Conservation (phyloP, 2,888 invertebrate species). For the Campaea margaritaria region DNA sequence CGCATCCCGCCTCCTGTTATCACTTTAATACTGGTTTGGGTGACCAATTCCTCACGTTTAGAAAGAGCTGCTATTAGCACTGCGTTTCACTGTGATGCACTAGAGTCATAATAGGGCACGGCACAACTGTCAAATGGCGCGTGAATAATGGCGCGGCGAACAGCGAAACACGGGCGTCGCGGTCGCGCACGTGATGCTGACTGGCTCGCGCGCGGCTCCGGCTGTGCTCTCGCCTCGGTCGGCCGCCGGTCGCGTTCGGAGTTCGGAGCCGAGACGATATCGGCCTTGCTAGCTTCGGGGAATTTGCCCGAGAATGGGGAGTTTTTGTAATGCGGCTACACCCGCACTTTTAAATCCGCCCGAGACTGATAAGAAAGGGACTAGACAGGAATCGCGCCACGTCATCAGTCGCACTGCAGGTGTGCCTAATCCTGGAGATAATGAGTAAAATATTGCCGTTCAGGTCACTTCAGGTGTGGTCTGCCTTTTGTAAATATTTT, state of each 20-base stretch:
- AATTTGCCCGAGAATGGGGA: constrained; percentile 59
- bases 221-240: constrained; percentile 39
- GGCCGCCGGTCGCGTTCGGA: constrained; percentile 60
- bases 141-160: constrained; percentile 66
- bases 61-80: constrained; percentile 64
- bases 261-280: constrained; percentile 56
- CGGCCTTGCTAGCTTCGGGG: constrained; percentile 61
- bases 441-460: constrained; percentile 1
- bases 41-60: constrained; percentile 60
- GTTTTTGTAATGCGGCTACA: constrained; percentile 36
- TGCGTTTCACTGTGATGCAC: constrained; percentile 71
- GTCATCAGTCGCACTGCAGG: constrained; percentile 30
- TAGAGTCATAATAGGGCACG: constrained; percentile 74
- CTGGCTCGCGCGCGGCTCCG: constrained; percentile 67
- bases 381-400: constrained; percentile 20
- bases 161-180: constrained; percentile 65
- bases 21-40: constrained; percentile 55
- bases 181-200: constrained; percentile 81
- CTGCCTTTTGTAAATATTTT: background rate
- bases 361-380: constrained; percentile 28
- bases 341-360: constrained; percentile 25
- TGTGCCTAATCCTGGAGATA: constrained; percentile 17
- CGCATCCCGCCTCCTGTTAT: constrained; percentile 72
- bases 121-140: constrained; percentile 79
- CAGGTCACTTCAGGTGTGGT: background rate